phyloP scores from a whole-genome alignment of 2,888 invertebrate species.

The Mamestra brassicae region DNA sequence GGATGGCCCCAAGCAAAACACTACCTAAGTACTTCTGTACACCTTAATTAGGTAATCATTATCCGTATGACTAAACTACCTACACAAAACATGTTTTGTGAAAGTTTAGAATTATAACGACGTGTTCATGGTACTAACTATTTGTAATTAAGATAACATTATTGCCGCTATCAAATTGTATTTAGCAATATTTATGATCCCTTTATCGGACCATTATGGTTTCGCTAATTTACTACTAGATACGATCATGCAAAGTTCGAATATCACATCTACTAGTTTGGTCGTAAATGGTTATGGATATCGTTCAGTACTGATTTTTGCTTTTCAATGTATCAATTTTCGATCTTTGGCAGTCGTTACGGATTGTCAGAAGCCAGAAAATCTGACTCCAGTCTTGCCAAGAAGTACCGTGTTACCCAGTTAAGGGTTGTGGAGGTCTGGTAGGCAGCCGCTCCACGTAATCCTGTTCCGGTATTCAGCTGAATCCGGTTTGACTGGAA shows the following conservation, averaged over 20 bases:
- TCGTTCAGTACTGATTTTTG: too few species aligned
- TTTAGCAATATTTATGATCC: slow-evolving; percentile 50
- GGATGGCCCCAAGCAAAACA: not conserved
- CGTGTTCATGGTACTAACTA: slow-evolving; percentile 18
- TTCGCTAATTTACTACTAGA: slow-evolving; percentile 17
- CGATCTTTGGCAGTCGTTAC: too few species aligned
- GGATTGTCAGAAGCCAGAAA: too few species aligned
- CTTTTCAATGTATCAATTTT: too few species aligned
- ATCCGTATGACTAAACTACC: not conserved
- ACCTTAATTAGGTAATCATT: too few species aligned
- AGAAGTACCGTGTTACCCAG: too few species aligned
- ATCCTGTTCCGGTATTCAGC: too few species aligned
- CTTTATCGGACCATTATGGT: slow-evolving; percentile 25
- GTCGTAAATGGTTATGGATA: not conserved
- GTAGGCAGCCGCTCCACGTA: too few species aligned
- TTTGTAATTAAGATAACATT: slow-evolving; percentile 56
- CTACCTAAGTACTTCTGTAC: not conserved
- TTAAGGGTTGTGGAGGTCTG: too few species aligned
- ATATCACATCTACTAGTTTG: slow-evolving; percentile 13
- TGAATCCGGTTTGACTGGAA: too few species aligned
- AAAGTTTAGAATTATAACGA: slow-evolving; percentile 36
- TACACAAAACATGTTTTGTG: not conserved
- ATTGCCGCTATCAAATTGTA: slow-evolving; percentile 47
- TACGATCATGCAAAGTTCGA: slow-evolving; percentile 16
- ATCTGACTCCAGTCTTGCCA: too few species aligned